These are phyloP conservation scores for Sycobia sp. DNA, from an alignment of 1,140 invertebrate species.

Conservation along the genomic window DNA sequence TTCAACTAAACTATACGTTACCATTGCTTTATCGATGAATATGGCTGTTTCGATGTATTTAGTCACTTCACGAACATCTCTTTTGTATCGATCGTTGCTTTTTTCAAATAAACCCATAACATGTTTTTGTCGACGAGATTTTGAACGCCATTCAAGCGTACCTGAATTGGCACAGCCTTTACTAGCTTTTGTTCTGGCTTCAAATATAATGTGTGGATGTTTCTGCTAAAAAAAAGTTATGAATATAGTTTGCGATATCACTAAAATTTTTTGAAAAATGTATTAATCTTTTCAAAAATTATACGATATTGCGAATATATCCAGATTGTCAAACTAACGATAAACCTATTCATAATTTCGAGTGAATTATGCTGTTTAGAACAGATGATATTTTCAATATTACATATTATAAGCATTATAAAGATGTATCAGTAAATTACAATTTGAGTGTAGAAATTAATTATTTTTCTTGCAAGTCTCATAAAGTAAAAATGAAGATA, in stretches of 20 bases:
- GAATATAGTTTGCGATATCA: constrained; percentile 53
- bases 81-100: constrained; percentile 63
- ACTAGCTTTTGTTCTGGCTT: constrained; percentile 83
- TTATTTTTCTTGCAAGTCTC: too few species aligned
- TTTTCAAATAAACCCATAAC: constrained; percentile 63
- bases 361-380: too few species aligned
- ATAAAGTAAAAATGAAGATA: too few species aligned
- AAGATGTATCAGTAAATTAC: too few species aligned
- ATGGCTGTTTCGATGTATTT: constrained; percentile 93
- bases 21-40: constrained; percentile 91
- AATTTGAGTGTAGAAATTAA: too few species aligned
- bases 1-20: too few species aligned
- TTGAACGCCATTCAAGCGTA: constrained; percentile 74
- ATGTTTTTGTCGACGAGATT: constrained; percentile 71
- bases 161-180: constrained; percentile 86
- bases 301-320: too few species aligned
- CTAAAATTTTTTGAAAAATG: not conserved
- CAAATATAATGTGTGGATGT: constrained; percentile 95
- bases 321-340: too few species aligned
- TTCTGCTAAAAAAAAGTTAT: constrained; percentile 82
- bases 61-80: constrained; percentile 84
- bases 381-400: too few species aligned
- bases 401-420: too few species aligned
- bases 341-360: too few species aligned
- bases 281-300: too few species aligned